Conservation (phyloP, 2,113 vertebrate species). For the Apistogramma diplotaenia region DNA sequence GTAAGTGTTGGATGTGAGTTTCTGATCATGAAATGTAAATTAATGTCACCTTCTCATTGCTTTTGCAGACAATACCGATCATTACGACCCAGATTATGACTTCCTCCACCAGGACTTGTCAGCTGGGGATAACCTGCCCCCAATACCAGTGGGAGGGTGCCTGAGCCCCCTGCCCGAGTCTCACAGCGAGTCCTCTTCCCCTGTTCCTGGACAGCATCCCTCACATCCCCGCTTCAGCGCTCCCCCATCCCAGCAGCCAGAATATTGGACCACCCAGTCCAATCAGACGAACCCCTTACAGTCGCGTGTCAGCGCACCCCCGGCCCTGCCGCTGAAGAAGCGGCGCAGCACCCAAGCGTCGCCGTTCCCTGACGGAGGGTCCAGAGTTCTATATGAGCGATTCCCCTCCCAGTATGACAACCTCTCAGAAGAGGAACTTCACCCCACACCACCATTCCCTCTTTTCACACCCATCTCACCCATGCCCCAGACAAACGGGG, state of each 20-base stretch:
- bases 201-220: conserved; percentile 78
- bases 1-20: too few relatives aligned
- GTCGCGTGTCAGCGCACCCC: conserved; percentile 78
- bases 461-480: conserved; percentile 85
- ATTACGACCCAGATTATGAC: conserved; percentile 95
- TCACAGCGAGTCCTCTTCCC: conserved; percentile 86
- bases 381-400: conserved; percentile 83
- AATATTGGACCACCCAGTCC: conserved; percentile 65
- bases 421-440: conserved; percentile 88
- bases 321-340: conserved; percentile 94
- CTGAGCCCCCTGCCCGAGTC: conserved; percentile 93
- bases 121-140: conserved; percentile 82
- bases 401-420: conserved; percentile 94
- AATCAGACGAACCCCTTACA: conserved; percentile 59
- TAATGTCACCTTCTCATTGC: background rate
- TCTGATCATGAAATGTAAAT: background rate
- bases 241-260: conserved; percentile 60
- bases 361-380: conserved; percentile 71
- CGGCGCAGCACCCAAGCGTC: conserved; percentile 83
- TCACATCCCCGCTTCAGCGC: conserved; percentile 79
- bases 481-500: conserved; percentile 83
- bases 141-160: conserved; percentile 72
- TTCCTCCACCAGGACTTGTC: conserved; percentile 98
- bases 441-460: conserved; percentile 74
- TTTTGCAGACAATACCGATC: conserved; percentile 85